Conservation (phyloP, 2,888 invertebrate species). For the Cheilosia urbana region DNA sequence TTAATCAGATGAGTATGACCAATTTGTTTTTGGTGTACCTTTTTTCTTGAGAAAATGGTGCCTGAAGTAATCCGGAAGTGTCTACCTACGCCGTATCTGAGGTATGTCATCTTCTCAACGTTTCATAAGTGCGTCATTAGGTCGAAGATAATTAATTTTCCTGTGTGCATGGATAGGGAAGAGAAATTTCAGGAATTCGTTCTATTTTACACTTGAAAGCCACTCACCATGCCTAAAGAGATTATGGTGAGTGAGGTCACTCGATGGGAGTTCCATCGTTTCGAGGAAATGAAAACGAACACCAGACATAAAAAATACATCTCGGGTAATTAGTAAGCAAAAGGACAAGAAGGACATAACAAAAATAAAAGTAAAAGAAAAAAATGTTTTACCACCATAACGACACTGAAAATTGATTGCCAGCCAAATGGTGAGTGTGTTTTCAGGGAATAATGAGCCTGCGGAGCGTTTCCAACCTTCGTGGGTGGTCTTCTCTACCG, state of each 20-base stretch:
- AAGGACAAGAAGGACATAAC: conserved; percentile 33
- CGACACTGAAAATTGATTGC: conserved; percentile 40
- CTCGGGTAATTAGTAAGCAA: conserved; percentile 62
- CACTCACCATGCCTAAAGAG: conserved; percentile 65
- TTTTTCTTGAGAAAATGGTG: conserved; percentile 29
- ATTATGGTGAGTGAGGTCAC: conserved; percentile 68
- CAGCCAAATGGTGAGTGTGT: not conserved
- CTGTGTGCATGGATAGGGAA: not conserved
- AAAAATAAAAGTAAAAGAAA: conserved; percentile 27
- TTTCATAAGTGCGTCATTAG: conserved; percentile 73
- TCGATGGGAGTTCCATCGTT: conserved; percentile 62
- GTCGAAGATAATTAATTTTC: conserved; percentile 66
- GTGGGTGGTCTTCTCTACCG: conserved; percentile 60
- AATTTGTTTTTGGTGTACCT: not conserved
- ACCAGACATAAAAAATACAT: conserved; percentile 15
- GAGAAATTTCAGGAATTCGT: conserved; percentile 46
- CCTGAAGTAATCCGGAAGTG: conserved; percentile 66
- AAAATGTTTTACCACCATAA: conserved; percentile 60
- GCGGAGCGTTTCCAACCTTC: conserved; percentile 48
- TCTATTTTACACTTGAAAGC: conserved; percentile 31
- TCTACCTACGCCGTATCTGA: conserved; percentile 33
- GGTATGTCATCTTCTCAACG: conserved; percentile 34
- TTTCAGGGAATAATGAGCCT: conserved; percentile 24
- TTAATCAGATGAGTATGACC: conserved; percentile 41
- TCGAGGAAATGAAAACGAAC: conserved; percentile 56